These are phyloP conservation scores for Monarcha castaneiventris DNA, from an alignment of 2,113 vertebrate species.

Conservation along the genomic window DNA sequence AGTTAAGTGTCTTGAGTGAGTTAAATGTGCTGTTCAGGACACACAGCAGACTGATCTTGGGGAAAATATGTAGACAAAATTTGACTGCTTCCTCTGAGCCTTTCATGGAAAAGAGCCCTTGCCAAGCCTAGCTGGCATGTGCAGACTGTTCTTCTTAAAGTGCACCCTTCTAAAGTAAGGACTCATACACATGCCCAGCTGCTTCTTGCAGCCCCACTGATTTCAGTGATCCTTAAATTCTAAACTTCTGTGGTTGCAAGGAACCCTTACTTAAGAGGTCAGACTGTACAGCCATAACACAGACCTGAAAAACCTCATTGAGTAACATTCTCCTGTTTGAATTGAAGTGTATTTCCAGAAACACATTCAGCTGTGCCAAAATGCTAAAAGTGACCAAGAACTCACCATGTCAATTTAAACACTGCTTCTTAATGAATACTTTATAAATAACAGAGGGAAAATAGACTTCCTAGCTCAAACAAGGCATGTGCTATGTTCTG, in stretches of 20 bases:
- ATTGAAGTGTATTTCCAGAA: slow-evolving; percentile 5
- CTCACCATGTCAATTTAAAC: not conserved
- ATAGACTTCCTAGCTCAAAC: not conserved
- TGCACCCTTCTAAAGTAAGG: not conserved
- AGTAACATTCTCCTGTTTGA: slow-evolving; percentile 6
- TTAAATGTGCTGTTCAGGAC: slow-evolving; percentile 49
- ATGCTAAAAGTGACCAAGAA: not conserved
- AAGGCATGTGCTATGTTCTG: not conserved
- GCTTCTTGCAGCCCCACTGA: not conserved
- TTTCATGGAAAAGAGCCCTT: slow-evolving; percentile 53
- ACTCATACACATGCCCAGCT: not conserved
- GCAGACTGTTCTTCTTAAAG: slow-evolving; percentile 47
- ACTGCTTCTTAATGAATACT: not conserved
- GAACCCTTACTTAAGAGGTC: not conserved
- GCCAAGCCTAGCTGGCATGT: slow-evolving; percentile 49
- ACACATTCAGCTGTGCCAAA: not conserved
- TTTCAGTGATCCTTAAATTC: not conserved
- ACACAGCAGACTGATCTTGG: slow-evolving; percentile 28
- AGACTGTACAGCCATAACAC: not conserved
- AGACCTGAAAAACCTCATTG: slow-evolving; percentile 27
- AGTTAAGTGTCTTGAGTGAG: slow-evolving; percentile 14
- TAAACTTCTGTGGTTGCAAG: not conserved
- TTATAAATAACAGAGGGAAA: not conserved
- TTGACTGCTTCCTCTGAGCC: slow-evolving; percentile 53
- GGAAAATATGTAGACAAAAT: slow-evolving; percentile 61